These are phyloP conservation scores for Paratilapia polleni DNA, from an alignment of 2,113 vertebrate genomes.

Conservation along the genomic window DNA sequence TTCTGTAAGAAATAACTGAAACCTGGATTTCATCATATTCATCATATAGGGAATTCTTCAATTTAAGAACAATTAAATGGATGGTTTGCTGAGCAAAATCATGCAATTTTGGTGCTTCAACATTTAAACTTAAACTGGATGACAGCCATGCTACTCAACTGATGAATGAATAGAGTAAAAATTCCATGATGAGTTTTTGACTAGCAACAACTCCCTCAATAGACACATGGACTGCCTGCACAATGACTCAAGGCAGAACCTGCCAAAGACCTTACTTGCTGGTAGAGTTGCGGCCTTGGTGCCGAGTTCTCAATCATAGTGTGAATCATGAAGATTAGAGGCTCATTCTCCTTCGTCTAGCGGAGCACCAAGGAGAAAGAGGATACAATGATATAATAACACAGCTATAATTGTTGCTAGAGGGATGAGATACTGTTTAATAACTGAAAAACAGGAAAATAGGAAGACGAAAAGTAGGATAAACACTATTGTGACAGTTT, in stretches of 20 bases:
- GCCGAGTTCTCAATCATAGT: slow-evolving; percentile 99
- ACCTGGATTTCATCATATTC: not conserved
- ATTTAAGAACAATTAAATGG: not conserved
- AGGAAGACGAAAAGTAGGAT: not conserved
- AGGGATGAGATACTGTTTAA: not conserved
- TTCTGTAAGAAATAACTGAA: not conserved
- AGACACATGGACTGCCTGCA: slow-evolving; percentile 38
- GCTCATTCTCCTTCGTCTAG: slow-evolving; percentile 99
- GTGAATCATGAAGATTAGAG: slow-evolving; percentile 99
- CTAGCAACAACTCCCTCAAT: not conserved
- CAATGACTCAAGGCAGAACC: slow-evolving; percentile 41
- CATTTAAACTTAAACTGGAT: not conserved
- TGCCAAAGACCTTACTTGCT: slow-evolving; percentile 96
- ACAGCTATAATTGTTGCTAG: slow-evolving; percentile 63
- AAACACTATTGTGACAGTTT: not conserved
- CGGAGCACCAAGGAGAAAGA: slow-evolving; percentile 76
- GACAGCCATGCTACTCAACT: not conserved
- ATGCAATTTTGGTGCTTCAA: not conserved
- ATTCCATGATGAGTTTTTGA: not conserved
- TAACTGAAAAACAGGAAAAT: not conserved
- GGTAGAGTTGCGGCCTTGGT: slow-evolving; percentile 98
- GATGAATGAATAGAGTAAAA: not conserved
- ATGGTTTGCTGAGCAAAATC: not conserved
- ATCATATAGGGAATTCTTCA: not conserved
- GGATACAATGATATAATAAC: slow-evolving; percentile 81